Evolutionary conservation across 2,113 vertebrate genomes (phyloP).

Genomic region (Nannospalax galili): DNA sequence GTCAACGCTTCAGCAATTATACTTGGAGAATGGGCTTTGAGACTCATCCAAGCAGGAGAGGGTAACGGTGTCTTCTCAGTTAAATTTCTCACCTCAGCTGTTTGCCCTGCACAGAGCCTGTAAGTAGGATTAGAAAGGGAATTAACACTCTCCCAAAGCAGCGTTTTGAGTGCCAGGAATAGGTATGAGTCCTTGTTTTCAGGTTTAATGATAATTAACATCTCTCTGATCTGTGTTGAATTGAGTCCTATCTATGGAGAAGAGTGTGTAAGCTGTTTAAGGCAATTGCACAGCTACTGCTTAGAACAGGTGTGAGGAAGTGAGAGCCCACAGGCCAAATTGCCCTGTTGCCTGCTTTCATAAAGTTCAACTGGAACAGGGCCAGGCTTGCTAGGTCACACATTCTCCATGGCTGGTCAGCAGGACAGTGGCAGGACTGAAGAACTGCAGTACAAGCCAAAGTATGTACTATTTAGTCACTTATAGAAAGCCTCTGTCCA

Average conservation of each 20-base stretch:
- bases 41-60: conserved; percentile 39
- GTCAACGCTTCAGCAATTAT: not conserved
- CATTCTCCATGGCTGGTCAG: not conserved
- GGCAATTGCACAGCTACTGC: not conserved
- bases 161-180: not conserved
- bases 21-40: not conserved
- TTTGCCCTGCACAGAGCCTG: not conserved
- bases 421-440: not conserved
- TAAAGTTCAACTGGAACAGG: conserved; percentile 11
- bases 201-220: conserved; percentile 18
- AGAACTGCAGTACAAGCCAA: not conserved
- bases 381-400: not conserved
- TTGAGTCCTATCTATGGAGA: not conserved
- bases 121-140: conserved; percentile 35
- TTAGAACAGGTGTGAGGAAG: conserved; percentile 1
- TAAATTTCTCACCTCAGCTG: conserved; percentile 26
- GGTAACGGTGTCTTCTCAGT: not conserved
- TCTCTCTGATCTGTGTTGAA: not conserved
- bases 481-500: not conserved
- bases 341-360: not conserved
- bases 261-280: not conserved
- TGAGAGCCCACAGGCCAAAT: not conserved
- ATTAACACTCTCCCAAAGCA: not conserved
- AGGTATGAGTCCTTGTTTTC: not conserved
- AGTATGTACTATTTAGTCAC: not conserved